Evolutionary conservation across 2,113 vertebrate species (phyloP).

Genomic region (Phainopepla nitens): DNA sequence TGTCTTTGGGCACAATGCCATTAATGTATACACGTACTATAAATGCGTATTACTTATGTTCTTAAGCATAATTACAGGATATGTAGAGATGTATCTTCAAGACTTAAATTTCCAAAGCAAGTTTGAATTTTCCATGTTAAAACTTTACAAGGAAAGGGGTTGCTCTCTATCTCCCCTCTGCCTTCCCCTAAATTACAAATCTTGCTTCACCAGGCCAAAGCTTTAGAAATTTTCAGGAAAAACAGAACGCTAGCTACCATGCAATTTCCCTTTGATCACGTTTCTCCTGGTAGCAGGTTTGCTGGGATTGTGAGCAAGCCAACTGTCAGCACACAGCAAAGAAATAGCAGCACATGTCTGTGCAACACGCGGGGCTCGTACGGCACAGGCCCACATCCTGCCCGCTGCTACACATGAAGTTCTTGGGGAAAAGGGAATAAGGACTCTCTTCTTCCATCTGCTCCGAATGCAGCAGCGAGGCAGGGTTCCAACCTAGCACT

Average conservation of each 20-base stretch:
- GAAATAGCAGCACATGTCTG: not conserved
- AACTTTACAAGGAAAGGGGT: not conserved
- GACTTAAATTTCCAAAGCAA: not conserved
- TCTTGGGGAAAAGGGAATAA: conserved; percentile 30
- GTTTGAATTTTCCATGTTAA: not conserved
- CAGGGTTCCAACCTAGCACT: conserved; percentile 58
- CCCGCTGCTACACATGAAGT: not conserved
- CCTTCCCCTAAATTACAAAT: not conserved
- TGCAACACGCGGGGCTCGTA: not conserved
- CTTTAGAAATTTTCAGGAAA: not conserved
- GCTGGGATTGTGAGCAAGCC: not conserved
- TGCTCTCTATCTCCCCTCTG: not conserved
- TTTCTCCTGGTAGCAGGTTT: not conserved
- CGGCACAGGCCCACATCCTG: not conserved
- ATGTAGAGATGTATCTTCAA: not conserved
- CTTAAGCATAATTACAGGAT: not conserved
- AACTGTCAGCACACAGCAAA: not conserved
- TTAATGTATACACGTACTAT: not conserved
- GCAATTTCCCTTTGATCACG: not conserved
- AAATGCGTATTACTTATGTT: not conserved
- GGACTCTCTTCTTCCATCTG: conserved; percentile 60
- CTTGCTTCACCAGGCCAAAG: not conserved
- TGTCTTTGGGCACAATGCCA: not conserved
- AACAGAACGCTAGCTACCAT: not conserved
- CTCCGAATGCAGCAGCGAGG: conserved; percentile 39